phyloP scores from a whole-genome alignment of 2,113 vertebrate genomes.

The Ovibos moschatus region DNA sequence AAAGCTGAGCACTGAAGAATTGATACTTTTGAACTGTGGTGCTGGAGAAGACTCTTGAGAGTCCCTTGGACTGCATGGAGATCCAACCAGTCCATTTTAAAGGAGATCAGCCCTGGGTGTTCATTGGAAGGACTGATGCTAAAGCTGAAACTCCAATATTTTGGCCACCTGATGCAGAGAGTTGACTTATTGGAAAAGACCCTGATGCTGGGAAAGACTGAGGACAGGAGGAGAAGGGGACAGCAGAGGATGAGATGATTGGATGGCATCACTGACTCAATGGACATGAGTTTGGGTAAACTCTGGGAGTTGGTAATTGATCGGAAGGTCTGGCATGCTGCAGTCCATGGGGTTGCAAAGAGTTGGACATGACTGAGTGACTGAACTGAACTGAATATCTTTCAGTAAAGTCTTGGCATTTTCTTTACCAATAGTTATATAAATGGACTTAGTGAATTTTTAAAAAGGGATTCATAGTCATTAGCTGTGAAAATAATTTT shows the following conservation, averaged over 20 bases:
- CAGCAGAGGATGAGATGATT: neutral
- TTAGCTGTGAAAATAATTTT: neutral
- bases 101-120: neutral
- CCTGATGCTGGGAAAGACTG: neutral
- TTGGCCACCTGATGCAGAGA: neutral
- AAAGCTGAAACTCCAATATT: neutral
- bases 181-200: neutral
- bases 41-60: neutral
- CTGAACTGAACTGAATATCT: neutral
- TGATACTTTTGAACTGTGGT: neutral
- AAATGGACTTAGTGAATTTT: neutral
- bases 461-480: neutral
- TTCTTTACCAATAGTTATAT: neutral
- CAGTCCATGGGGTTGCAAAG: neutral
- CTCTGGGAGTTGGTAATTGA: neutral
- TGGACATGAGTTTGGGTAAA: neutral
- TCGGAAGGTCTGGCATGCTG: neutral
- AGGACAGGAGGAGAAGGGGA: neutral
- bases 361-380: rapidly evolving
- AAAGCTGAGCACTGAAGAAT: neutral
- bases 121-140: neutral
- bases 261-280: neutral
- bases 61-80: neutral
- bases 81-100: neutral
- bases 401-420: neutral